These are phyloP conservation scores for Dolichopus griseipennis DNA, from an alignment of 2,888 invertebrate genomes.

Conservation along the genomic window DNA sequence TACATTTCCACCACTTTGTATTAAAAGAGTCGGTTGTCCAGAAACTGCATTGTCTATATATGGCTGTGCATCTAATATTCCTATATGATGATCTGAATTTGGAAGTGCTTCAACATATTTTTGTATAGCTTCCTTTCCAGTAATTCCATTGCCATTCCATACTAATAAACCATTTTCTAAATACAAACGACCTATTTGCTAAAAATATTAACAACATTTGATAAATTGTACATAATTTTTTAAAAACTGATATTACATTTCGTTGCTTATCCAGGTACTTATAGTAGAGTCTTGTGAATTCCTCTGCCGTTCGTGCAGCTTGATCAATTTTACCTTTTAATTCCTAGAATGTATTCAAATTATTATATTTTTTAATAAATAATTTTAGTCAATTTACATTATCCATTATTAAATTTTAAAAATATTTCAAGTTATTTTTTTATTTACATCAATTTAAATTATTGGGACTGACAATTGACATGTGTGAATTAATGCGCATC, in stretches of 20 bases:
- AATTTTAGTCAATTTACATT: slow-evolving; percentile 14
- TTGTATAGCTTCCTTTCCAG: slow-evolving; percentile 71
- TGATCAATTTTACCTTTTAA: slow-evolving; percentile 61
- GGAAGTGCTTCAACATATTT: slow-evolving; percentile 81
- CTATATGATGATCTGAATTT: slow-evolving; percentile 64
- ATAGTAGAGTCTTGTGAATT: slow-evolving; percentile 83
- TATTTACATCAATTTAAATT: too few relatives aligned
- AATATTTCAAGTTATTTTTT: too few relatives aligned
- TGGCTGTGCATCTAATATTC: slow-evolving; percentile 81
- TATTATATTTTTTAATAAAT: neutral
- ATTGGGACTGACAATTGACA: too few relatives aligned
- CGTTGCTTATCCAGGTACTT: slow-evolving; percentile 69
- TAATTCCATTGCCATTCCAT: slow-evolving; percentile 87
- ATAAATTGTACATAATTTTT: neutral
- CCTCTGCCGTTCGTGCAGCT: slow-evolving; percentile 77
- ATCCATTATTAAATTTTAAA: slow-evolving; percentile 17
- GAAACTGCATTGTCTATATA: slow-evolving; percentile 59
- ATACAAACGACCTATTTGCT: slow-evolving; percentile 72
- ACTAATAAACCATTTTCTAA: slow-evolving; percentile 73
- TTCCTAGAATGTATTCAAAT: slow-evolving; percentile 42
- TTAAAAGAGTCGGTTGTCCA: slow-evolving; percentile 70
- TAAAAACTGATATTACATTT: neutral
- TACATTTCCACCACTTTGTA: slow-evolving; percentile 75
- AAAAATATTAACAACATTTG: slow-evolving; percentile 25
- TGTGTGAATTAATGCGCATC: too few relatives aligned